Conservation (phyloP, 2,888 invertebrate genomes). For the Plagiodera versicolora region DNA sequence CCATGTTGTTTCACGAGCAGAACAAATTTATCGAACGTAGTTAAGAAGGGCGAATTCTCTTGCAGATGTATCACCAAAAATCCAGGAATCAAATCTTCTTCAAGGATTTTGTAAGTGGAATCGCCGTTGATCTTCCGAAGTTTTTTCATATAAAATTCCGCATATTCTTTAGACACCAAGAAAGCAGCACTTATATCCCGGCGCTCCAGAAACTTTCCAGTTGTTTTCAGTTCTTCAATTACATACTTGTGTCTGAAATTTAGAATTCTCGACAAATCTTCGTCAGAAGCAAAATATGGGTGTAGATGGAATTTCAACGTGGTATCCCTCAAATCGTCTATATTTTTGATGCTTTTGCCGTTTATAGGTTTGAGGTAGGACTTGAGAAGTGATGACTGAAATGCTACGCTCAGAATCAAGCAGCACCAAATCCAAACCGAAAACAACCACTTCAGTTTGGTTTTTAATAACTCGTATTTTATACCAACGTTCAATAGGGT, state of each 20-base stretch:
- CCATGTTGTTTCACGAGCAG: slow-evolving; percentile 10
- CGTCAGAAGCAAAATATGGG: not conserved
- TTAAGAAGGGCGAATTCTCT: slow-evolving; percentile 10
- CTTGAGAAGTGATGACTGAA: slow-evolving; percentile 12
- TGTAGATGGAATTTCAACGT: slow-evolving; percentile 14
- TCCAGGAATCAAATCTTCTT: slow-evolving; percentile 17
- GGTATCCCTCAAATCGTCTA: slow-evolving; percentile 15
- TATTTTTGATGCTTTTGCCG: slow-evolving; percentile 8
- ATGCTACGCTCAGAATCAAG: slow-evolving; percentile 8
- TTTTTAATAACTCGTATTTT: not conserved
- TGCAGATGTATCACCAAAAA: slow-evolving; percentile 9
- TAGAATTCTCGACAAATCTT: not conserved
- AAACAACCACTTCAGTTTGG: slow-evolving; percentile 15
- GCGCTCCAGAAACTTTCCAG: not conserved
- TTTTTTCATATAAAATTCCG: slow-evolving; percentile 6
- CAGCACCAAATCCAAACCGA: slow-evolving; percentile 11
- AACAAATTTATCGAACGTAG: slow-evolving; percentile 6
- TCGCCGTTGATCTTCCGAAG: slow-evolving; percentile 8
- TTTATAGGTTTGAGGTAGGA: slow-evolving; percentile 17
- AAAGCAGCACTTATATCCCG: slow-evolving; percentile 7
- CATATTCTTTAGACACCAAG: slow-evolving; percentile 8
- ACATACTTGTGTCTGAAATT: slow-evolving; percentile 6
- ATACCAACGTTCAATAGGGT: slow-evolving; percentile 4
- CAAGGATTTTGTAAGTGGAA: slow-evolving; percentile 13
- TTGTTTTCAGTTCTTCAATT: not conserved